Conservation (phyloP, 2,113 vertebrate genomes). For the Podarcis cretensis region DNA sequence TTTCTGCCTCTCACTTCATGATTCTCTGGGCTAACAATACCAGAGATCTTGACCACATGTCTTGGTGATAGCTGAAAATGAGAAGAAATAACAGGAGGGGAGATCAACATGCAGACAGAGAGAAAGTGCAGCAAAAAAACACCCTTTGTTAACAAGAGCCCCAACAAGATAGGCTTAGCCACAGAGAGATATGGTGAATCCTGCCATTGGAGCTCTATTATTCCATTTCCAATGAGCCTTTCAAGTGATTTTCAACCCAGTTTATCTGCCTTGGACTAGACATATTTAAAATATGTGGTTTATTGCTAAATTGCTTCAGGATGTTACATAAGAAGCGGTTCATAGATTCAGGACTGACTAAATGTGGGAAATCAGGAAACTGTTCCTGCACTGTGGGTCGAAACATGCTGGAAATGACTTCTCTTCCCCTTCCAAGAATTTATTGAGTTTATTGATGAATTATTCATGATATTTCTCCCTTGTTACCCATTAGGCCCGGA, state of each 20-base stretch:
- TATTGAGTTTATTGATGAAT: constrained; percentile 40
- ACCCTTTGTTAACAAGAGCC: constrained; percentile 40
- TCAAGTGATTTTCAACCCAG: too few species aligned
- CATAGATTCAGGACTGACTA: too few species aligned
- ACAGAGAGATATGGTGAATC: constrained; percentile 43
- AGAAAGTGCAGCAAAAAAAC: constrained; percentile 30
- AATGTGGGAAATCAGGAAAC: constrained; percentile 62
- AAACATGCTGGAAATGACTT: constrained; percentile 65
- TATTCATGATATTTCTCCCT: constrained; percentile 65
- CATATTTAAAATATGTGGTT: too few species aligned
- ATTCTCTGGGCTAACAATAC: neutral
- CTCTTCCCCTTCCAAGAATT: constrained; percentile 58
- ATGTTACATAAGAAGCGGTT: too few species aligned
- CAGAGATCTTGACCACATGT: neutral
- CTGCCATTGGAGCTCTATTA: constrained; percentile 57
- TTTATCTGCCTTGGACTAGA: too few species aligned
- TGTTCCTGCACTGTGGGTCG: constrained; percentile 44
- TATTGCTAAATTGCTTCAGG: too few species aligned
- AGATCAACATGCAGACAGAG: neutral
- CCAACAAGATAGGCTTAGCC: too few species aligned
- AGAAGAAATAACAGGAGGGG: neutral
- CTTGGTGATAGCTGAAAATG: neutral
- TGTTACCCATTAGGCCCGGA: constrained; percentile 10
- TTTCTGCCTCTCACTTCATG: constrained; percentile 7
- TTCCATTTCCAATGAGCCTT: neutral